A percentile compares a stretch with the other conserved stretches of the same genome.
These are phyloP conservation scores for Brotula barbata DNA, from an alignment of 2,797 vertebrate genomes.

Conservation along the genomic window DNA sequence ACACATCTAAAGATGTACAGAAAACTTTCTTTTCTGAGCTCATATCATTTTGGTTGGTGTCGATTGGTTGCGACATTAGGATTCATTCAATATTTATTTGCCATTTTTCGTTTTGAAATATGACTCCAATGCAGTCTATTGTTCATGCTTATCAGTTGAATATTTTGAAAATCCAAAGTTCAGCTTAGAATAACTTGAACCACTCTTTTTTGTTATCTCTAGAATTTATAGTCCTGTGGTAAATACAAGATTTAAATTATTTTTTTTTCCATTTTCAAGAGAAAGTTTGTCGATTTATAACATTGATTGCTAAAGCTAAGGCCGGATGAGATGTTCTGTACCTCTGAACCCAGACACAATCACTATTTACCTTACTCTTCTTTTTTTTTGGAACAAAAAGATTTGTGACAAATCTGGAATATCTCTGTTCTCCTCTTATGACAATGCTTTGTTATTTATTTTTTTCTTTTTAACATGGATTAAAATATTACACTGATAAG, in stretches of 20 bases:
- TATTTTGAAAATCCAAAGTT: conserved; percentile 20
- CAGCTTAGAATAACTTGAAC: background rate
- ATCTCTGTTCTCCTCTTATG: too few relatives aligned
- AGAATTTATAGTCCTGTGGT: background rate
- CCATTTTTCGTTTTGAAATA: conserved; percentile 53
- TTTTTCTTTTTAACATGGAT: background rate
- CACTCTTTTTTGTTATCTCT: background rate
- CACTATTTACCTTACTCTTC: too few relatives aligned
- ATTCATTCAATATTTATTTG: conserved; percentile 47
- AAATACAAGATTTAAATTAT: background rate
- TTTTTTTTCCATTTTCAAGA: background rate
- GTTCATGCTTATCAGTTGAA: conserved; percentile 61
- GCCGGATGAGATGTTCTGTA: too few relatives aligned
- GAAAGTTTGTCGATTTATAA: background rate
- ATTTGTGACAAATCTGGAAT: too few relatives aligned
- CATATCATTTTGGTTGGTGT: conserved; percentile 25
- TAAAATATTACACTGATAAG: conserved; percentile 51
- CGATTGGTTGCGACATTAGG: conserved; percentile 16
- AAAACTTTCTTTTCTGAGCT: conserved; percentile 14
- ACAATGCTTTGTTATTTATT: too few relatives aligned
- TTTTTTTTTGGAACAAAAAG: too few relatives aligned
- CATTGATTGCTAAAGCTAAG: too few relatives aligned
- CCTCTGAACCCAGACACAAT: too few relatives aligned
- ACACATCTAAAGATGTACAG: conserved; percentile 12
- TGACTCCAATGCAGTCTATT: conserved; percentile 21